Base-by-base conservation (phyloP, 2,797 vertebrate species). In the Onychomys leucogaster region DNA sequence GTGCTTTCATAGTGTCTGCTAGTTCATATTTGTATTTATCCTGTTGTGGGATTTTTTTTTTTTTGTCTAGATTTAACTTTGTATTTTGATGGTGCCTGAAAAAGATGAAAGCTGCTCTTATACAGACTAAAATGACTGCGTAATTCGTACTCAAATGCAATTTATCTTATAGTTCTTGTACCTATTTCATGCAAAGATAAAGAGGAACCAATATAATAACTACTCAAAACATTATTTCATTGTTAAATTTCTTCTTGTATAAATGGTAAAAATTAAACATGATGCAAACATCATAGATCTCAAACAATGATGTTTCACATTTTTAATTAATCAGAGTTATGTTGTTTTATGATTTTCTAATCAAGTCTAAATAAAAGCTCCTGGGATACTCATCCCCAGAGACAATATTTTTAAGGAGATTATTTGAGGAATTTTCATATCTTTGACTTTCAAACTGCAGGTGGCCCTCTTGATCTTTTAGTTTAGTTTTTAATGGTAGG, bases 401-500 rank as follows among this genome's bases (percentile, higher is more conserved):
- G 46, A 73, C 75, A 89, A 25, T 88, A 55, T 37, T 95, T 89
- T 81, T 87, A 86, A 46, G 76, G 21, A 29, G 89, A 89, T 82
- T 14, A 7, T 63, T 34, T 6, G 14, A 57, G 23, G 0, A 89
- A 73, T 21, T 69, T 88, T 14, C 46, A 92, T 96, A 81, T 91
- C 98, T 97, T 91, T 96, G 95, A 65, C 73, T 87, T 98, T 96
- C 93, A 85, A 97, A 98, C 98, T 98, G 98, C 96, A 98, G 98
- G 97, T 98, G 98, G 97, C 98, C 98, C 97, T 97, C 98, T 98
- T 92, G 98, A 84, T 93, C 98, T 98, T 96, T 96, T 55, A 77
- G 4, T 96, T 94, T 61, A 73, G 78, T 34, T 1, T 73, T 73
- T 89, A 93, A 95, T 52, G 1, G 52, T 91, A 75, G 75, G 29